These are phyloP conservation scores for Anisognathus igniventris DNA, from an alignment of 2,797 vertebrate species.

Conservation along the genomic window DNA sequence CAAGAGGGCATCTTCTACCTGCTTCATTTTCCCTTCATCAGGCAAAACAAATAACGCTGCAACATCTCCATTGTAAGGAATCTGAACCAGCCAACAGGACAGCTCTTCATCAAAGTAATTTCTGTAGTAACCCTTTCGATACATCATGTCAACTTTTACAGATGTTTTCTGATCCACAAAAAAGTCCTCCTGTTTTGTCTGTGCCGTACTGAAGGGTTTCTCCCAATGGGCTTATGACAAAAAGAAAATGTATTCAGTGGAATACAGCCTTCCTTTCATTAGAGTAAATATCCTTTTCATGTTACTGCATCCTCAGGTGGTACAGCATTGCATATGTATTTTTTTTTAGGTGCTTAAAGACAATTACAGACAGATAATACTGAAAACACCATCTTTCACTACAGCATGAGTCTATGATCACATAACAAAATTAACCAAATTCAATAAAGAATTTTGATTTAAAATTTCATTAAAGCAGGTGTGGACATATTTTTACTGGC, in stretches of 20 bases:
- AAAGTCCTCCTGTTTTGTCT: constrained; percentile 67
- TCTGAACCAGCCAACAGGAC: constrained; percentile 73
- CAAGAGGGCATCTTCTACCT: constrained; percentile 75
- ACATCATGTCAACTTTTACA: constrained; percentile 88
- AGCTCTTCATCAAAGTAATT: constrained; percentile 76
- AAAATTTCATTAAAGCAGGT: not conserved
- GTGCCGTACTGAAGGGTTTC: constrained; percentile 23
- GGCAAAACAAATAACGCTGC: constrained; percentile 82
- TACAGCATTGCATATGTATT: not conserved
- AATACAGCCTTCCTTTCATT: not conserved
- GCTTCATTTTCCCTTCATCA: constrained; percentile 76
- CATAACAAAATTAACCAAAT: not conserved
- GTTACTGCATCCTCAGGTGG: not conserved
- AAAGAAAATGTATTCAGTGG: not conserved
- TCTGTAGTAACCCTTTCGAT: constrained; percentile 65
- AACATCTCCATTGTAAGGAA: constrained; percentile 74
- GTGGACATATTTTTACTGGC: not conserved
- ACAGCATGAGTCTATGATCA: not conserved
- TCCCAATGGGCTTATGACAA: constrained; percentile 63
- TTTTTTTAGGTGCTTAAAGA: not conserved
- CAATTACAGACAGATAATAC: not conserved
- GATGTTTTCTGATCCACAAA: constrained; percentile 68
- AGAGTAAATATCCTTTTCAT: not conserved
- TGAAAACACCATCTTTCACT: not conserved
- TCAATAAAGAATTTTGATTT: not conserved